A percentile compares a stretch with the other conserved stretches of the same genome.
Conservation (phyloP, 1,140 invertebrate species). For the Trichonephila clavipes region DNA sequence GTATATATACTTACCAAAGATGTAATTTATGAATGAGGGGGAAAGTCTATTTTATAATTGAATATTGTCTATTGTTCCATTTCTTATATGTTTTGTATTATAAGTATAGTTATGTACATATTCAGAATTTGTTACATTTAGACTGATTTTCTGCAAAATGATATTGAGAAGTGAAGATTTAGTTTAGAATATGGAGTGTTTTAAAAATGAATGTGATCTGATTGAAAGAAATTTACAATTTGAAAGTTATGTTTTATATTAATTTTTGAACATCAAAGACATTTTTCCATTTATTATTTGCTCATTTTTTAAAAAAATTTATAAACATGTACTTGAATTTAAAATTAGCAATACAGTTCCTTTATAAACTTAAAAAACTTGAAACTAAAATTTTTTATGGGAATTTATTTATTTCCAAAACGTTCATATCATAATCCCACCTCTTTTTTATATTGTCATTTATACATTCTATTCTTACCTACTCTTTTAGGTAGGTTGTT, state of each 20-base stretch:
- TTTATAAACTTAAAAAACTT: background rate
- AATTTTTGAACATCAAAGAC: no score
- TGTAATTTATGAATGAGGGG: constrained; percentile 54
- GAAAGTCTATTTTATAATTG: constrained; percentile 68
- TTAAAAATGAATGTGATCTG: background rate
- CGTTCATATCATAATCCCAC: constrained; percentile 37
- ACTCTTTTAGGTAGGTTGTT: constrained; percentile 33
- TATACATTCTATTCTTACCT: constrained; percentile 35
- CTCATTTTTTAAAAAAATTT: no score
- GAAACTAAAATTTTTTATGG: background rate
- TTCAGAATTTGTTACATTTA: constrained; percentile 40
- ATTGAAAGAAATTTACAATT: background rate
- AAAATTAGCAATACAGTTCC: no score
- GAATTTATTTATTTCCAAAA: constrained; percentile 15
- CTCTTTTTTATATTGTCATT: constrained; percentile 46
- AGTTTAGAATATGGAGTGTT: background rate
- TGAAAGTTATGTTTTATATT: no score
- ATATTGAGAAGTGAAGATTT: background rate
- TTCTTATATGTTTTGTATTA: constrained; percentile 64
- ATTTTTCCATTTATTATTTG: no score
- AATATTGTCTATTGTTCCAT: constrained; percentile 31
- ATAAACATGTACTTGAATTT: no score
- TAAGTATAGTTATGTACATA: constrained; percentile 69
- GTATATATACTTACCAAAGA: constrained; percentile 75
- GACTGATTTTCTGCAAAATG: constrained; percentile 11